phyloP scores from a whole-genome alignment of 2,888 invertebrate genomes.

The Pyrrhia umbra region DNA sequence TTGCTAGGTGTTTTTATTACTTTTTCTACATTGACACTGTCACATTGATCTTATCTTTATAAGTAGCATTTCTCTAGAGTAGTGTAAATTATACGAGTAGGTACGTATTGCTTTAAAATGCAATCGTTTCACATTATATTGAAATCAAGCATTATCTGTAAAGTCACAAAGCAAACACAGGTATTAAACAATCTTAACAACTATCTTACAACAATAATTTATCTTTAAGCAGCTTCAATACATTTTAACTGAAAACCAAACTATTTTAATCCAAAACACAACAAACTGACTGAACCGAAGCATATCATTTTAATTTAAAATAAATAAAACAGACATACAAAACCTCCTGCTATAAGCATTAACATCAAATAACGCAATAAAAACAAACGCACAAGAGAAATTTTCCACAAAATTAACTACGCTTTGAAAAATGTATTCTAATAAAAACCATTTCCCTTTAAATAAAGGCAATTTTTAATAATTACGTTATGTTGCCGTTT shows the following conservation, averaged over 20 bases:
- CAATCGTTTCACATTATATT: no score
- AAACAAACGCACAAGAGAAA: conserved; percentile 45
- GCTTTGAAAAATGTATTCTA: conserved; percentile 65
- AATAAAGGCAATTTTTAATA: conserved; percentile 89
- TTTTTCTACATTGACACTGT: not conserved
- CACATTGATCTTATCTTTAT: not conserved
- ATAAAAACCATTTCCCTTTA: conserved; percentile 78
- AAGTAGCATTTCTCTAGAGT: not conserved
- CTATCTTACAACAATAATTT: no score
- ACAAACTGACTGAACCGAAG: not conserved
- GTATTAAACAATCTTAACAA: no score
- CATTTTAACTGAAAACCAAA: no score
- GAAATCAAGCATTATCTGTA: no score
- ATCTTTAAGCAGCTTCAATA: no score
- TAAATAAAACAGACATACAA: conserved; percentile 8
- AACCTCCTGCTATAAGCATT: conserved; percentile 19
- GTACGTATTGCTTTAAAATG: no score
- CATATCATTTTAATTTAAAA: conserved; percentile 27
- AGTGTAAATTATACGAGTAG: no score
- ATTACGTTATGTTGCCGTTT: conserved; percentile 82
- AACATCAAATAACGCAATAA: conserved; percentile 47
- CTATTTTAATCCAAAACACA: not conserved
- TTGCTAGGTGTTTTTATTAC: not conserved
- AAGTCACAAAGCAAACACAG: no score
- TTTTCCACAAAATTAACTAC: conserved; percentile 60